Conservation (phyloP, 2,888 invertebrate species). For the Actias luna region DNA sequence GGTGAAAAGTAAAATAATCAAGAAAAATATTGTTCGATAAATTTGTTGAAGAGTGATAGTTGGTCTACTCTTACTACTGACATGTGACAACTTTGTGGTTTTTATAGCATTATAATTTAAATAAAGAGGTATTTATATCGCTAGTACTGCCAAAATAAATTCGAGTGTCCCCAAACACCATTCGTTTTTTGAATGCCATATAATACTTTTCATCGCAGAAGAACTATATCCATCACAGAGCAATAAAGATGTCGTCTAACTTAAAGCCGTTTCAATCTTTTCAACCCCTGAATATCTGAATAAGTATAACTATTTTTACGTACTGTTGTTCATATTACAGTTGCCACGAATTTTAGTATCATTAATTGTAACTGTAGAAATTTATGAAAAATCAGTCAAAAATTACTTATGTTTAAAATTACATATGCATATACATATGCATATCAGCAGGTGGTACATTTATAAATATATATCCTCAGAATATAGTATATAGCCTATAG, state of each 20-base stretch:
- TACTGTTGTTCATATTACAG: too few species aligned
- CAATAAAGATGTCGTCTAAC: too few species aligned
- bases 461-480: constrained; percentile 14
- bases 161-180: not conserved
- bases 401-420: not conserved
- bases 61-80: not conserved
- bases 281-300: too few species aligned
- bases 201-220: too few species aligned
- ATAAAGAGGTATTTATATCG: too few species aligned
- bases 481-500: constrained; percentile 39
- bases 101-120: too few species aligned
- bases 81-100: not conserved
- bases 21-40: not conserved
- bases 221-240: too few species aligned
- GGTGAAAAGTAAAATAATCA: not conserved
- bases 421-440: too few species aligned
- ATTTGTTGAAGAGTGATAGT: not conserved
- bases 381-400: not conserved
- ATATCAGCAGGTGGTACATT: not conserved
- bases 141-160: not conserved
- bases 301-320: too few species aligned
- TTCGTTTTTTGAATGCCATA: not conserved
- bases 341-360: not conserved
- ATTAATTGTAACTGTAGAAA: not conserved
- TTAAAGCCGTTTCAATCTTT: too few species aligned